Conservation (phyloP, 2,113 vertebrate species). For the Pterocles orientalis region DNA sequence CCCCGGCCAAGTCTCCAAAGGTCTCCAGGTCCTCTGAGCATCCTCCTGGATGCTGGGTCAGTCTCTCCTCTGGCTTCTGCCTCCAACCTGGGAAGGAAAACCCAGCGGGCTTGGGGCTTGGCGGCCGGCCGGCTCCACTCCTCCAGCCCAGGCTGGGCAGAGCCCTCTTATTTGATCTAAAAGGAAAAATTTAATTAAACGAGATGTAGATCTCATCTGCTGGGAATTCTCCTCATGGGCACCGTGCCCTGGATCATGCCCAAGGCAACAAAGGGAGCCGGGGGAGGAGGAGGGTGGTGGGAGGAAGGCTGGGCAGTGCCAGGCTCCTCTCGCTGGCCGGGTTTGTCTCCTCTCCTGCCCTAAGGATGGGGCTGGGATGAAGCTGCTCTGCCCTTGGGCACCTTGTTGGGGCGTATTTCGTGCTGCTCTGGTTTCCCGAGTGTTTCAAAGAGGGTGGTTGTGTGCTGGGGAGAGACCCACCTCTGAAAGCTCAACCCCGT, state of each 20-base stretch:
- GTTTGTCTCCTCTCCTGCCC: neutral
- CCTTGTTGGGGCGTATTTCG: neutral
- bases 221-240: neutral
- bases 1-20: neutral
- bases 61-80: neutral
- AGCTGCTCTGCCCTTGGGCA: neutral
- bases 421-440: neutral
- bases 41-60: neutral
- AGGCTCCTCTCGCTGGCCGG: neutral
- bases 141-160: neutral
- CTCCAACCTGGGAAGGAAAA: neutral
- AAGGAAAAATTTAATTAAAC: neutral
- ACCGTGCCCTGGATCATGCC: neutral
- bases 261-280: neutral
- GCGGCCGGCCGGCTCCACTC: neutral
- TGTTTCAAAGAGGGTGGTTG: neutral
- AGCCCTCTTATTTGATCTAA: neutral
- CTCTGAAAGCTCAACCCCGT: neutral
- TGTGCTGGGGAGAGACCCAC: neutral
- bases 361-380: neutral
- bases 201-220: neutral
- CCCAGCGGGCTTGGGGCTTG: accelerated
- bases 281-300: neutral
- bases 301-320: constrained; percentile 10
- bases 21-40: neutral